A percentile compares a stretch with the other conserved stretches of the same genome.
phyloP scores from a whole-genome alignment of 2,888 invertebrate species.

The Rhabditophanes sp. region DNA sequence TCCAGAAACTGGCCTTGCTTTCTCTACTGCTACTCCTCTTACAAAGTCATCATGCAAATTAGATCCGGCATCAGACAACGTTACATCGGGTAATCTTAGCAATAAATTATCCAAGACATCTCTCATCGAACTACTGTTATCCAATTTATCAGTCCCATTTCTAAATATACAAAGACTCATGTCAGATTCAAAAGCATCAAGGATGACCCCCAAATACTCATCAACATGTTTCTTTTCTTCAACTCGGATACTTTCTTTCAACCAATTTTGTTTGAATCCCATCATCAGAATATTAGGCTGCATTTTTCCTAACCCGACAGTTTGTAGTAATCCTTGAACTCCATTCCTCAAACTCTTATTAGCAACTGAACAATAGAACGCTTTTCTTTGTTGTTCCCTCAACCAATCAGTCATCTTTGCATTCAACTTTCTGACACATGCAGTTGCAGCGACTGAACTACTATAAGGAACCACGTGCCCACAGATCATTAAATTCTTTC shows the following conservation, averaged over 20 bases:
- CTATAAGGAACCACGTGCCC: conserved; percentile 26
- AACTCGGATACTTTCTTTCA: conserved; percentile 2
- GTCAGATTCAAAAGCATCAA: conserved; percentile 79
- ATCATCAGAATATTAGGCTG: conserved; percentile 20
- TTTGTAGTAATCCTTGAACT: conserved; percentile 19
- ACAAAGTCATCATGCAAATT: conserved; percentile 12
- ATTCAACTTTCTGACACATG: conserved; percentile 18
- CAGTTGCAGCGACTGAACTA: conserved; percentile 12
- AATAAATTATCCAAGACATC: conserved; percentile 15
- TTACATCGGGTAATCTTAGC: conserved; percentile 13
- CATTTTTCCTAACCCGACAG: conserved; percentile 24
- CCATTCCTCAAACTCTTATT: conserved; percentile 15
- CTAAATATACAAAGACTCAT: conserved; percentile 74
- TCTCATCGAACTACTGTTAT: conserved; percentile 49
- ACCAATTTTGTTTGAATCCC: conserved; percentile 16
- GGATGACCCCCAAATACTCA: conserved; percentile 82
- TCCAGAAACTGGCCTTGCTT: too few species aligned
- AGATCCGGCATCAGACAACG: conserved; percentile 12
- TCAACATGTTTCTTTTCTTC: conserved; percentile 45
- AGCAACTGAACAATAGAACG: conserved; percentile 21
- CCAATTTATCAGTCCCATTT: conserved; percentile 63
- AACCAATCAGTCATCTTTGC: conserved; percentile 20
- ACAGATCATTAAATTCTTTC: conserved; percentile 28
- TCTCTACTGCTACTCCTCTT: conserved; percentile 12
- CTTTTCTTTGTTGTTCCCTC: conserved; percentile 15